These are phyloP conservation scores for Hydrocynus forskahlii DNA, from an alignment of 2,797 vertebrate genomes.

Conservation along the genomic window DNA sequence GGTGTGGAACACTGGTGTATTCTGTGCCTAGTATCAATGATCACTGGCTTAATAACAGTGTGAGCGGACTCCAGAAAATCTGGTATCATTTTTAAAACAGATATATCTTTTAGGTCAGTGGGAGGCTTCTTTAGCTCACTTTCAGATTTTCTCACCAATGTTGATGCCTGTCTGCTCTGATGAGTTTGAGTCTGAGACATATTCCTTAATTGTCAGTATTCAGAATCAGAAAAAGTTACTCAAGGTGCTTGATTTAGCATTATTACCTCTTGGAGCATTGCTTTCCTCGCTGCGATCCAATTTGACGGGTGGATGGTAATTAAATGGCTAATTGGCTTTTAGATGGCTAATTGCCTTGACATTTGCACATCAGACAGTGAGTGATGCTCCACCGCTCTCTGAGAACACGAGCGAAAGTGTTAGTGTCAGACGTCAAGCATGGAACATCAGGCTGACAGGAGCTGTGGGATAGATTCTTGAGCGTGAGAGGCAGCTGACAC, in stretches of 20 bases:
- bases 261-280: constrained; percentile 32
- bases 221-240: background rate
- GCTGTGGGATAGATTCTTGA: background rate
- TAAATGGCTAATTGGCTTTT: constrained; percentile 48
- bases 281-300: constrained; percentile 21
- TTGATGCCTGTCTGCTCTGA: background rate
- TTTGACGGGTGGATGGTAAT: constrained; percentile 43
- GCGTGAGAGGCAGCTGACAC: constrained; percentile 26
- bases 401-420: constrained; percentile 7
- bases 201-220: constrained; percentile 5
- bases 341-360: constrained; percentile 41
- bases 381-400: constrained; percentile 21
- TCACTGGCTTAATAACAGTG: background rate
- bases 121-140: background rate
- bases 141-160: background rate
- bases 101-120: background rate
- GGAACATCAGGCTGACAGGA: constrained; percentile 9
- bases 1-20: background rate
- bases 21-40: background rate
- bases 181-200: background rate
- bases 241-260: constrained; percentile 35
- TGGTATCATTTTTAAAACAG: background rate
- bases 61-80: background rate
- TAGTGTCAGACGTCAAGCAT: constrained; percentile 18
- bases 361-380: constrained; percentile 49